Percentiles rank a stretch among this genome's conserved stretches.
Evolutionary conservation across 2,888 invertebrate species (phyloP).

Genomic region (Endomychus coccineus): DNA sequence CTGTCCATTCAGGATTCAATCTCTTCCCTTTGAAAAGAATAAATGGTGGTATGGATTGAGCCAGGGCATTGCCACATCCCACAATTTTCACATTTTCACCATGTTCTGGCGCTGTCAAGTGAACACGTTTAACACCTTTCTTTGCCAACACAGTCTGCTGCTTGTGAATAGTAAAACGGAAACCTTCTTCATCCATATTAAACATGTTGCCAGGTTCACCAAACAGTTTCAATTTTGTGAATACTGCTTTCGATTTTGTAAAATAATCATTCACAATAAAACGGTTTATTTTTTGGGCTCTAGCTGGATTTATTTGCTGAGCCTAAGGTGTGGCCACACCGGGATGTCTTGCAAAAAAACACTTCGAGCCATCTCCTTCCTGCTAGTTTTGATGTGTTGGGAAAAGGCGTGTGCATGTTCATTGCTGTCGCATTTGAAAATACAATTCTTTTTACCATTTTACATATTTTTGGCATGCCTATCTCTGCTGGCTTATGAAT

Average conservation of each 20-base stretch:
- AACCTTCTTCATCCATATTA: conserved; percentile 34
- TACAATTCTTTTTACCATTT: no score
- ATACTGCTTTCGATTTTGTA: conserved; percentile 21
- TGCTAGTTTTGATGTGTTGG: conserved; percentile 13
- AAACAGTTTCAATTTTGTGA: conserved; percentile 21
- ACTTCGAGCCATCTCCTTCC: conserved; percentile 23
- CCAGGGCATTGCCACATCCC: no score
- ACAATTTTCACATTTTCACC: no score
- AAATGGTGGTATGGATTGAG: no score
- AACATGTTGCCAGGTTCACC: conserved; percentile 26
- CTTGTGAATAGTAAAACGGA: no score
- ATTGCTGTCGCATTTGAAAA: no score
- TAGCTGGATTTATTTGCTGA: conserved; percentile 27
- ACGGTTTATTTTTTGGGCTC: conserved; percentile 27
- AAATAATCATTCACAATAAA: conserved; percentile 28
- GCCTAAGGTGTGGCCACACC: conserved; percentile 24
- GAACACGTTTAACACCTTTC: no score
- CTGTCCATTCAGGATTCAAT: no score
- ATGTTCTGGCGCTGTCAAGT: no score
- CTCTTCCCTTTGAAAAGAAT: no score
- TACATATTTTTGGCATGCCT: no score
- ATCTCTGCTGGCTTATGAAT: conserved; percentile 17
- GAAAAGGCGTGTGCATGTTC: conserved; percentile 19
- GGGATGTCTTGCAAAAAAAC: conserved; percentile 23
- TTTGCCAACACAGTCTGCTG: no score